Evolutionary conservation across 2,888 invertebrate genomes (phyloP).

Genomic region (Cybosia mesomella): DNA sequence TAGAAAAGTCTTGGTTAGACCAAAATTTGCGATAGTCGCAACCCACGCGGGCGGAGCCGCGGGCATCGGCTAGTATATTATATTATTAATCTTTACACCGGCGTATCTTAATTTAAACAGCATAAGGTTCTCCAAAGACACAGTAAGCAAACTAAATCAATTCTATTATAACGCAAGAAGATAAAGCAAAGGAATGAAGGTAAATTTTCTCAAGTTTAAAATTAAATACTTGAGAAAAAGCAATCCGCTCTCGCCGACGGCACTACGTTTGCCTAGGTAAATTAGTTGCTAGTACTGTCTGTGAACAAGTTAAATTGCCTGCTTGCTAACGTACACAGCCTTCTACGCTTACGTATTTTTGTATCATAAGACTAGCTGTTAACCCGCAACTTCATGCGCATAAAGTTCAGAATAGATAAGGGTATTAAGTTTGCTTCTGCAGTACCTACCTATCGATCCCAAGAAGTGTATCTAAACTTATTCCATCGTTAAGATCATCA

Average conservation of each 20-base stretch:
- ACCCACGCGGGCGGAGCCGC: no score
- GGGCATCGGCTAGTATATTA: no score
- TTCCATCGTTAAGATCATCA: no score
- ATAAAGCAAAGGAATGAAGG: constrained; percentile 46
- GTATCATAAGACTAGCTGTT: constrained; percentile 6
- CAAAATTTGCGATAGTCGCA: no score
- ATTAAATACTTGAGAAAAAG: constrained; percentile 68
- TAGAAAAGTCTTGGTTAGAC: no score
- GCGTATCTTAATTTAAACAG: not conserved
- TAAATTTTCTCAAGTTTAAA: constrained; percentile 63
- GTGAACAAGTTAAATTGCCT: constrained; percentile 77
- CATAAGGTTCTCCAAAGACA: not conserved
- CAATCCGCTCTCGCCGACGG: constrained; percentile 58
- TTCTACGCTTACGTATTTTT: constrained; percentile 62
- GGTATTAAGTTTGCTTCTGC: no score
- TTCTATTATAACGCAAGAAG: constrained; percentile 38
- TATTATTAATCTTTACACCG: not conserved
- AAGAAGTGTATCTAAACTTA: not conserved
- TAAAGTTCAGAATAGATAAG: not conserved
- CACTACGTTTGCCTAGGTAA: constrained; percentile 69
- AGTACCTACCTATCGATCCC: not conserved
- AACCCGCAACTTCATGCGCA: not conserved
- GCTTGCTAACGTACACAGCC: constrained; percentile 51
- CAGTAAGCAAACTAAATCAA: constrained; percentile 40
- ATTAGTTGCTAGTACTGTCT: constrained; percentile 74